Conservation (phyloP, 2,113 vertebrate species). For the Aptenodytes forsteri region DNA sequence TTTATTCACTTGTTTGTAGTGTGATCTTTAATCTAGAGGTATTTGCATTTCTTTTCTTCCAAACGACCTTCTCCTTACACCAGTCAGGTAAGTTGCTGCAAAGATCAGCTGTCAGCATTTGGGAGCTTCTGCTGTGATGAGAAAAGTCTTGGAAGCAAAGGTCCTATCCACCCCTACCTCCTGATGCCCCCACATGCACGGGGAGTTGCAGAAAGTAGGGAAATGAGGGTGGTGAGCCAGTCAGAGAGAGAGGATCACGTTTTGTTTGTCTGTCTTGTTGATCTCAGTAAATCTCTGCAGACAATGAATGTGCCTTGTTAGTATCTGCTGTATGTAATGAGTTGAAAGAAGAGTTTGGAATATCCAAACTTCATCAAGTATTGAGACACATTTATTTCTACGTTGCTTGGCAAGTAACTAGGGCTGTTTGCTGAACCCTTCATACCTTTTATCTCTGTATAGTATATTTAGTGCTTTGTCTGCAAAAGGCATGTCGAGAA, state of each 20-base stretch:
- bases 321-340: not conserved
- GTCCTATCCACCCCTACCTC: not conserved
- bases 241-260: fast-evolving
- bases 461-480: not conserved
- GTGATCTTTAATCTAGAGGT: not conserved
- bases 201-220: not conserved
- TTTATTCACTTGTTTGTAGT: not conserved
- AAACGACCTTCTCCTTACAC: not conserved
- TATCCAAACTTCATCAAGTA: not conserved
- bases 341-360: not conserved
- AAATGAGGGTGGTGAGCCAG: not conserved
- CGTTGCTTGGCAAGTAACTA: not conserved
- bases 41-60: not conserved
- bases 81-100: not conserved
- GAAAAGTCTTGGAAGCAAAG: not conserved
- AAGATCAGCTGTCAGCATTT: not conserved
- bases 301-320: not conserved
- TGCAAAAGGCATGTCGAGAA: not conserved
- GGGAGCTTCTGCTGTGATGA: not conserved
- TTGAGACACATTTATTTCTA: not conserved
- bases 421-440: not conserved
- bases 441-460: not conserved
- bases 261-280: not conserved
- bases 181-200: fast-evolving
- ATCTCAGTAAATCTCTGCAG: not conserved